These are phyloP conservation scores for Coenobita brevimanus DNA, from an alignment of 1,140 invertebrate species.

Conservation along the genomic window DNA sequence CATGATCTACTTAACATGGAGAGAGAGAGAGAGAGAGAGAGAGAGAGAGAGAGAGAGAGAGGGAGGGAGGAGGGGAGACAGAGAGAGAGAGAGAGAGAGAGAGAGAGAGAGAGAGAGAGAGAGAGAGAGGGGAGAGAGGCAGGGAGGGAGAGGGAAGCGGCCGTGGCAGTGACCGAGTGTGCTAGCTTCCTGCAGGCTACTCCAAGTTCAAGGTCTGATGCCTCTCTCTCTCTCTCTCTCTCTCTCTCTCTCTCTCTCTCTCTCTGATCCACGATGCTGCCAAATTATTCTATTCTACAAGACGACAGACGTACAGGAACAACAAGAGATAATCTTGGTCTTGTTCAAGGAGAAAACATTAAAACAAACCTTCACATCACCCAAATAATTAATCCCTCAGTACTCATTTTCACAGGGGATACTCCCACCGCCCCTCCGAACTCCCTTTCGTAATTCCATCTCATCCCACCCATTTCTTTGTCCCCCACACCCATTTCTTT, in stretches of 20 bases:
- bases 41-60: background rate
- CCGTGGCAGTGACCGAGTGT: conserved; percentile 40
- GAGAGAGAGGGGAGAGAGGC: conserved; percentile 8
- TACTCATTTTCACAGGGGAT: too few relatives aligned
- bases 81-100: conserved; percentile 15
- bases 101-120: conserved; percentile 24
- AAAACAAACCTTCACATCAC: too few relatives aligned
- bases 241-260: background rate
- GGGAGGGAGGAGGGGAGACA: background rate
- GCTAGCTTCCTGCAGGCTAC: background rate
- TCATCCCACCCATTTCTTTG: too few relatives aligned
- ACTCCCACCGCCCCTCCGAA: too few relatives aligned
- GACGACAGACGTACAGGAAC: too few relatives aligned
- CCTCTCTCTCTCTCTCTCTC: background rate
- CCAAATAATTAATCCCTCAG: too few relatives aligned
- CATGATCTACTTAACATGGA: background rate
- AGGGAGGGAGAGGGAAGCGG: background rate
- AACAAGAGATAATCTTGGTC: too few relatives aligned
- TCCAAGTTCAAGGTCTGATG: conserved; percentile 39
- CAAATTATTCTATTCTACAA: too few relatives aligned
- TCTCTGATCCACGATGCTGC: too few relatives aligned
- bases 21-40: background rate
- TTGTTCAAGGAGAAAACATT: too few relatives aligned
- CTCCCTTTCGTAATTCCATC: too few relatives aligned
- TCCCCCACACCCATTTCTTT: too few relatives aligned